Percentiles rank a stretch among this genome's conserved stretches.
Conservation (phyloP, 2,113 vertebrate species). For the Sebastes fasciatus region DNA sequence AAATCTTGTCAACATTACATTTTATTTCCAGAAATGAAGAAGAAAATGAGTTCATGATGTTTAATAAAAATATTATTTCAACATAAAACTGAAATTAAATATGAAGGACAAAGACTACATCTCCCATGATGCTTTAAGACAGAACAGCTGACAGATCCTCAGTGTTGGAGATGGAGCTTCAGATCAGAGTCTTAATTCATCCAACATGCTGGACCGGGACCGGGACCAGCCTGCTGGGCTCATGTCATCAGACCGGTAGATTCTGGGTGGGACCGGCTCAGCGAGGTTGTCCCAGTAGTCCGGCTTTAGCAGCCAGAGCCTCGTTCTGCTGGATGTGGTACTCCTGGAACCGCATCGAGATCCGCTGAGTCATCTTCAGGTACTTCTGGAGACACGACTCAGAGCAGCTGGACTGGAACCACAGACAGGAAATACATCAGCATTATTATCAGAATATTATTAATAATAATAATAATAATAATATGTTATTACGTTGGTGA, state of each 20-base stretch:
- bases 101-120: not conserved
- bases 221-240: no score
- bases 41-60: not conserved
- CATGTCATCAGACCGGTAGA: no score
- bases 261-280: slow-evolving; percentile 52
- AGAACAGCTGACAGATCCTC: not conserved
- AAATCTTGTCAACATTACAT: not conserved
- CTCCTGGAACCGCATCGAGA: slow-evolving; percentile 99
- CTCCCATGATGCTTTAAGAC: slow-evolving; percentile 35
- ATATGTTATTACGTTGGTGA: no score
- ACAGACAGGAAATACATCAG: not conserved
- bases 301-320: slow-evolving; percentile 96
- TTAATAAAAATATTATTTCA: slow-evolving; percentile 11
- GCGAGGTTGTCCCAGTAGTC: slow-evolving; percentile 90
- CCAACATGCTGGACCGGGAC: no score
- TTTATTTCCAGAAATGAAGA: slow-evolving; percentile 2
- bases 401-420: slow-evolving; percentile 89
- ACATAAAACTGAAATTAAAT: not conserved
- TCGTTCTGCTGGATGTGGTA: slow-evolving; percentile 99
- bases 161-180: not conserved
- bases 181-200: not conserved
- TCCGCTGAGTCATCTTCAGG: slow-evolving; percentile 98
- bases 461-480: no score
- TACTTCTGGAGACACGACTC: slow-evolving; percentile 98
- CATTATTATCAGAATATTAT: no score